These are phyloP conservation scores for Stichodactyla mertensii DNA, from an alignment of 64 coral and sea anemone species.

Conservation along the genomic window DNA sequence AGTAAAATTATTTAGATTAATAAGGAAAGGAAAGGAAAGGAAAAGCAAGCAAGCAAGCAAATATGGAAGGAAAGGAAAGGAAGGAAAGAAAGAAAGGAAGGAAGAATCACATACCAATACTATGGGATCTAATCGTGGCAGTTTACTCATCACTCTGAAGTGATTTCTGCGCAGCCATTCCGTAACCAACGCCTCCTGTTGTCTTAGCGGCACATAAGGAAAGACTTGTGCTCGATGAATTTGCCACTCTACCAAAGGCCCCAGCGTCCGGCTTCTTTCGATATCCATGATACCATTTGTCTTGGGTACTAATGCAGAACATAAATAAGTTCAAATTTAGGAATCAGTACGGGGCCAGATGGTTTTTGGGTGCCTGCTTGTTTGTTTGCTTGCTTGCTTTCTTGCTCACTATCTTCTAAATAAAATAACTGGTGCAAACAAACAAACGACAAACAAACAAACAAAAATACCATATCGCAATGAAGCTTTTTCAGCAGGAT, in stretches of 20 bases:
- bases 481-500: too few relatives aligned
- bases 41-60: background rate
- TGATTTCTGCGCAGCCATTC: conserved; percentile 75
- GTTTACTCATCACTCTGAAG: conserved; percentile 40
- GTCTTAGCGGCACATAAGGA: conserved; percentile 12
- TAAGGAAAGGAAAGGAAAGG: background rate
- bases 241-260: conserved; percentile 71
- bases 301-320: background rate
- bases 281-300: background rate
- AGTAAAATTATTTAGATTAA: background rate
- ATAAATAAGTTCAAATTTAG: background rate
- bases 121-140: conserved; percentile 61
- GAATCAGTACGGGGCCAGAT: too few relatives aligned
- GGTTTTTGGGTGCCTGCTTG: too few relatives aligned
- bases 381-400: too few relatives aligned
- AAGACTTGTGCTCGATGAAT: conserved; percentile 21
- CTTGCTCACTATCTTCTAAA: too few relatives aligned
- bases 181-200: conserved; percentile 50
- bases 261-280: background rate
- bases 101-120: conserved; percentile 46
- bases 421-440: too few relatives aligned
- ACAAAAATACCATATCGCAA: too few relatives aligned
- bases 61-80: background rate
- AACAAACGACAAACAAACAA: too few relatives aligned
- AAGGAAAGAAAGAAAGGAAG: background rate